Conservation (phyloP, 2,113 vertebrate species). For the Rissa tridactyla region DNA sequence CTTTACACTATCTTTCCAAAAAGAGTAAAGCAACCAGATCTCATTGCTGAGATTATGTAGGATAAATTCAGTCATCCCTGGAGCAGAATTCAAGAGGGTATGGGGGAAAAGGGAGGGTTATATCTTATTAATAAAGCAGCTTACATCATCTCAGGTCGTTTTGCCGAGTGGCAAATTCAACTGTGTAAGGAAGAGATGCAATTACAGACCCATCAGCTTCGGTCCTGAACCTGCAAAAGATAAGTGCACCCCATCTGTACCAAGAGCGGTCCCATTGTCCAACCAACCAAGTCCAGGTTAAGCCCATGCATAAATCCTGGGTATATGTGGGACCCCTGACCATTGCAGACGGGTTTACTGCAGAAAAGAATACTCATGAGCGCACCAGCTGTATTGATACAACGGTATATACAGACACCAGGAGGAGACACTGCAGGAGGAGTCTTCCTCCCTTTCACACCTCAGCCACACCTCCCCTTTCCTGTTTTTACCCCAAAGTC, state of each 20-base stretch:
- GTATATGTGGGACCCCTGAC: neutral
- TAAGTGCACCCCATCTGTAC: neutral
- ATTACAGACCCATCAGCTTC: neutral
- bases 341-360: neutral
- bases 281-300: neutral
- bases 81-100: neutral
- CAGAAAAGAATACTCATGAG: neutral
- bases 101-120: neutral
- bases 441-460: neutral
- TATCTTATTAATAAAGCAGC: neutral
- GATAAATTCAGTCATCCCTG: neutral
- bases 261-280: neutral
- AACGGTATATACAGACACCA: neutral
- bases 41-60: conserved; percentile 5
- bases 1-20: neutral
- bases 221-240: neutral
- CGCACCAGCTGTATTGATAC: neutral
- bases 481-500: neutral
- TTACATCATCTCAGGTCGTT: neutral
- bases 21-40: neutral
- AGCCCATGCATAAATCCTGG: neutral
- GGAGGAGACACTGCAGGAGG: neutral
- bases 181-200: neutral
- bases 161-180: neutral
- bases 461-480: neutral